Conservation (phyloP, 1,140 invertebrate species). For the Hypothenemus hampei region DNA sequence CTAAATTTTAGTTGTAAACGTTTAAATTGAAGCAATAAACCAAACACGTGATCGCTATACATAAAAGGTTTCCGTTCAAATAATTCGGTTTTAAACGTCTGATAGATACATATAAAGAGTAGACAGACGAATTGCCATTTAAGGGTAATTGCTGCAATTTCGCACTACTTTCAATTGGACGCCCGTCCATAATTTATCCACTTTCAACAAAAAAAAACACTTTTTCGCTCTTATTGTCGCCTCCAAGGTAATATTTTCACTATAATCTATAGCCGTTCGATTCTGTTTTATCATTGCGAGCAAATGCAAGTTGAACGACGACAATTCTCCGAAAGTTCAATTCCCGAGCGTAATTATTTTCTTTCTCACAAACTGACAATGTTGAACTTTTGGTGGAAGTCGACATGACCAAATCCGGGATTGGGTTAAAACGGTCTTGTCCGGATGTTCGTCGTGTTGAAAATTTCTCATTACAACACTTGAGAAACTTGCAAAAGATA, state of each 20-base stretch:
- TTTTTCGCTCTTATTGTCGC: too few relatives aligned
- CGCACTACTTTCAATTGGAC: constrained; percentile 7
- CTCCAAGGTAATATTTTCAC: too few relatives aligned
- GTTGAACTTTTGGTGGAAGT: constrained; percentile 26
- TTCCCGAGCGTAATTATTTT: constrained; percentile 35
- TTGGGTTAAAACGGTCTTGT: too few relatives aligned
- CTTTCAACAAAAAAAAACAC: neutral
- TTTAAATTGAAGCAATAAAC: constrained; percentile 24
- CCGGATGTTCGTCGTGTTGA: too few relatives aligned
- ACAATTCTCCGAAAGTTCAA: too few relatives aligned
- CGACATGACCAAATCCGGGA: constrained; percentile 30
- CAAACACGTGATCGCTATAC: constrained; percentile 20
- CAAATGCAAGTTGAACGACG: too few relatives aligned
- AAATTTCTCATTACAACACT: too few relatives aligned
- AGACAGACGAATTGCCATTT: constrained; percentile 9
- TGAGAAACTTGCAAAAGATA: too few relatives aligned
- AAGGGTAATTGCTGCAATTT: constrained; percentile 13
- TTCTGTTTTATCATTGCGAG: too few relatives aligned
- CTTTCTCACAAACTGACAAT: constrained; percentile 31
- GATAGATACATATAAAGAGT: constrained; percentile 10
- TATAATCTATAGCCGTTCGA: too few relatives aligned
- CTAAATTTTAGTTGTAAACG: constrained; percentile 22
- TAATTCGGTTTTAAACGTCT: constrained; percentile 11
- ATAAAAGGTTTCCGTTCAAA: constrained; percentile 19
- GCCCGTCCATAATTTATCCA: neutral